phyloP scores from a whole-genome alignment of 2,888 invertebrate species.

The Ctenicera cuprea region DNA sequence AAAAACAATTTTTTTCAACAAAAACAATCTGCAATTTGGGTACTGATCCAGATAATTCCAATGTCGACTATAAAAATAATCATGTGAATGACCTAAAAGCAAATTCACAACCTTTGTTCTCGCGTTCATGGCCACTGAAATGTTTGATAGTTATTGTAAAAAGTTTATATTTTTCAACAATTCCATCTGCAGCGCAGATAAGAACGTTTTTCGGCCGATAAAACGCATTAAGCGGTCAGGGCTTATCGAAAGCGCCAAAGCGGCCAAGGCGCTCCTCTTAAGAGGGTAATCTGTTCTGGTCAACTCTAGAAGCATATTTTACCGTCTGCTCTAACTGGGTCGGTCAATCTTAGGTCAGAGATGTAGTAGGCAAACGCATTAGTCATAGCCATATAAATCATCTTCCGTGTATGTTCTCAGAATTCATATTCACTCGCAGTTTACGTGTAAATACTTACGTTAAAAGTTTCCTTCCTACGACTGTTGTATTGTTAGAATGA shows the following conservation, averaged over 20 bases:
- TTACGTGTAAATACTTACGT: conserved; percentile 24
- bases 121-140: not conserved
- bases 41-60: conserved; percentile 12
- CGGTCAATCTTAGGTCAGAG: not conserved
- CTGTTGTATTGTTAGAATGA: conserved; percentile 22
- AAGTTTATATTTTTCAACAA: conserved; percentile 2
- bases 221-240: conserved; percentile 17
- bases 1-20: conserved; percentile 7
- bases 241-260: conserved; percentile 18
- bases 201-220: conserved; percentile 2
- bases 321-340: conserved; percentile 1
- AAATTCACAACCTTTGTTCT: not conserved
- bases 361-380: conserved; percentile 4
- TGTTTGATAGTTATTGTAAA: not conserved
- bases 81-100: conserved; percentile 32
- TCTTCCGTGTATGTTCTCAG: conserved; percentile 13
- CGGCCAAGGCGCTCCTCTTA: not conserved
- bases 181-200: not conserved
- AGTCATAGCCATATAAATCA: conserved; percentile 29
- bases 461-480: conserved; percentile 24
- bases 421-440: conserved; percentile 11
- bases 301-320: not conserved
- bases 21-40: not conserved
- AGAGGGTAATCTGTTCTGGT: conserved; percentile 7
- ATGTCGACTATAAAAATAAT: conserved; percentile 35